Evolutionary conservation across 2,113 vertebrate genomes (phyloP).

Genomic region (Urocitellus parryii): DNA sequence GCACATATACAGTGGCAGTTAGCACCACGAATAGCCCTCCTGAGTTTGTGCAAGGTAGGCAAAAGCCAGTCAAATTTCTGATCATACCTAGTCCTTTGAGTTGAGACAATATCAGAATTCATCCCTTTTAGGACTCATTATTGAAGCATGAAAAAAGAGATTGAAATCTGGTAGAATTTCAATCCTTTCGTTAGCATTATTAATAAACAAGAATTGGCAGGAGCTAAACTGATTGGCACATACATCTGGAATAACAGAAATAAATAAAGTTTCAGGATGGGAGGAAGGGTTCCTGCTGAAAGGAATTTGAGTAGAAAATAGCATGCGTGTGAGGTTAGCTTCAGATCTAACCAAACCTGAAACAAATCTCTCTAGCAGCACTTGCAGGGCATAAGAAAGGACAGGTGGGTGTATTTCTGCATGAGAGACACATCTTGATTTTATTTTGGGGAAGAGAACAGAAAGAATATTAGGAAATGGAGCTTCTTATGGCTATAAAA

Average conservation of each 20-base stretch:
- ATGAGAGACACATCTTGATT: slow-evolving; percentile 8
- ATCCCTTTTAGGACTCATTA: slow-evolving; percentile 81
- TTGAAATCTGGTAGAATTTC: slow-evolving; percentile 85
- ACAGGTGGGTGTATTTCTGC: background rate
- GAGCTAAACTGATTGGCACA: slow-evolving; percentile 87
- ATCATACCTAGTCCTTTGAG: slow-evolving; percentile 65
- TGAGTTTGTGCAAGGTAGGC: slow-evolving; percentile 64
- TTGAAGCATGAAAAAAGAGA: slow-evolving; percentile 81
- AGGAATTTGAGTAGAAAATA: slow-evolving; percentile 75
- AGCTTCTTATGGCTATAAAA: background rate
- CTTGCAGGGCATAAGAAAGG: background rate
- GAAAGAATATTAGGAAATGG: background rate
- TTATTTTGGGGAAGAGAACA: background rate
- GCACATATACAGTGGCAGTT: slow-evolving; percentile 76
- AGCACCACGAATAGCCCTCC: slow-evolving; percentile 31
- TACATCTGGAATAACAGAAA: slow-evolving; percentile 85
- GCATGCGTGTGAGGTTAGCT: slow-evolving; percentile 62
- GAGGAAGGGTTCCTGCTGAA: slow-evolving; percentile 59
- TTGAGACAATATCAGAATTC: slow-evolving; percentile 81
- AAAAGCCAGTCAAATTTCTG: slow-evolving; percentile 75
- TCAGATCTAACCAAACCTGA: slow-evolving; percentile 50
- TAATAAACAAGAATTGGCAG: slow-evolving; percentile 87
- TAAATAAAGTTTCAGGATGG: slow-evolving; percentile 77
- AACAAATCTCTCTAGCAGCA: background rate
- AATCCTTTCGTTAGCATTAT: slow-evolving; percentile 86